phyloP scores from a whole-genome alignment of 2,797 vertebrate species.

The Hemitrygon akajei region DNA sequence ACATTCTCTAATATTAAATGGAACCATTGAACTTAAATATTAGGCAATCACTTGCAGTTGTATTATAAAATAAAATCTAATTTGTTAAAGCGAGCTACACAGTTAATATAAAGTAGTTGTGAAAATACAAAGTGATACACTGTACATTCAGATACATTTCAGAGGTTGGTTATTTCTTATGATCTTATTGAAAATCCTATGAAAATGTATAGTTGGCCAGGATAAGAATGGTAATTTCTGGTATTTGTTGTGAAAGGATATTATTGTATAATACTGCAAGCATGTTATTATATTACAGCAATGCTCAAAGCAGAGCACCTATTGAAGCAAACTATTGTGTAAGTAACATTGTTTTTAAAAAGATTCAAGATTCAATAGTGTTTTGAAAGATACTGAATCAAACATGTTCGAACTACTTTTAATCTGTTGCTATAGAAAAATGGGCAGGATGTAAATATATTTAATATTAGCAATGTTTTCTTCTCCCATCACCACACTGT shows the following conservation, averaged over 20 bases:
- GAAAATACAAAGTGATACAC: neutral
- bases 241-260: neutral
- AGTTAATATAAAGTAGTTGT: neutral
- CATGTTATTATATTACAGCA: neutral
- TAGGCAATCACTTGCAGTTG: neutral
- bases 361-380: neutral
- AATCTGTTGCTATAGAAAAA: neutral
- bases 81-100: neutral
- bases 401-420: neutral
- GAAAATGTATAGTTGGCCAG: neutral
- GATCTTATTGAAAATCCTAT: neutral
- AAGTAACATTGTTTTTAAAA: neutral
- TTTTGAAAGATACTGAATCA: neutral
- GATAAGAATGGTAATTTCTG: neutral
- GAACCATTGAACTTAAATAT: neutral
- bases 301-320: neutral
- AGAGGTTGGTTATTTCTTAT: too few relatives aligned
- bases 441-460: neutral
- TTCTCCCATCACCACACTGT: too few relatives aligned
- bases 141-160: neutral
- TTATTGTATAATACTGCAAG: neutral
- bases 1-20: too few relatives aligned
- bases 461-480: neutral
- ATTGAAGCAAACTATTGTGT: neutral
- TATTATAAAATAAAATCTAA: neutral